Percentiles rank a stretch among this genome's conserved stretches.
These are phyloP conservation scores for Limnephilus auricula DNA, from an alignment of 2,888 invertebrate species.

Conservation along the genomic window DNA sequence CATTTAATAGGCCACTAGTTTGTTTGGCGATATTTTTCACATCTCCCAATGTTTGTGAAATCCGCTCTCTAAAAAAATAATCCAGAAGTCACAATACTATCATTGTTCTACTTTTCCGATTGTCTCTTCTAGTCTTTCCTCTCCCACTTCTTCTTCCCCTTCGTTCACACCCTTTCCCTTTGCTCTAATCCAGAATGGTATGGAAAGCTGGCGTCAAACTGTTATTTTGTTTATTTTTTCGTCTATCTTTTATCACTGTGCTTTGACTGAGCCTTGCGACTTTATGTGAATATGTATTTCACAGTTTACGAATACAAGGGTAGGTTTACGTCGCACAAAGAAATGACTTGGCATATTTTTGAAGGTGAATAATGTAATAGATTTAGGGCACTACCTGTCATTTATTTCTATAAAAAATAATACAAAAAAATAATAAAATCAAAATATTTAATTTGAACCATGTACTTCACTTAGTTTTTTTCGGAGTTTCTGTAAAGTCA, in stretches of 20 bases:
- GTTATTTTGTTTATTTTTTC: neutral
- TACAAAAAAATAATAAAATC: no score
- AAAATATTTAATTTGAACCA: neutral
- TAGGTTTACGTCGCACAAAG: neutral
- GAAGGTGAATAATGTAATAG: neutral
- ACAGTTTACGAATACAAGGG: neutral
- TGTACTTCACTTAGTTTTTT: no score
- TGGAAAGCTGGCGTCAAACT: neutral
- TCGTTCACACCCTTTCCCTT: neutral
- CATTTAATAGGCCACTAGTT: neutral
- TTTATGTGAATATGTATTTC: neutral
- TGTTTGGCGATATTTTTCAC: neutral
- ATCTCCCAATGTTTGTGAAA: neutral
- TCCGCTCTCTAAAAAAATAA: neutral
- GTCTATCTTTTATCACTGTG: neutral
- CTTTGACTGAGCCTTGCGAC: neutral
- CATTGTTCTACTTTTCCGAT: neutral
- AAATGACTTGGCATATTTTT: neutral
- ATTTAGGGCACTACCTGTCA: neutral
- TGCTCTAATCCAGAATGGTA: neutral
- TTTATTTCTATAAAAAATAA: no score
- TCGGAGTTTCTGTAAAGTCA: no score
- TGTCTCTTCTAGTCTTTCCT: neutral
- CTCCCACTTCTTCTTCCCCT: neutral
- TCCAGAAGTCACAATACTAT: neutral